Conservation (phyloP, 2,888 invertebrate species). For the Capitulum mitella region DNA sequence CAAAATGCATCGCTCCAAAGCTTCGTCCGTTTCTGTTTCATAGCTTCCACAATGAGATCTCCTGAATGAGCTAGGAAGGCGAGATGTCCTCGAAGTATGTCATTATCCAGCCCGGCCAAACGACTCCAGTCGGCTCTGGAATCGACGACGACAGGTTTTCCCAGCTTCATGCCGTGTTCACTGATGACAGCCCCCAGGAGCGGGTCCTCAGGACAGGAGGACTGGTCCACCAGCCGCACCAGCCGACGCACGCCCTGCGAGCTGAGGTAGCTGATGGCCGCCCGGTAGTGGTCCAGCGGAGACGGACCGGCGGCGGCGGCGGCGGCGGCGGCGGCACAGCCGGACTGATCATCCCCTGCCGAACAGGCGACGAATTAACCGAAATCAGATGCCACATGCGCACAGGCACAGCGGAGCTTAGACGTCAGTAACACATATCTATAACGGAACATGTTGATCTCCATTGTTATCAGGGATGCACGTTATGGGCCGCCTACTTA, state of each 20-base stretch:
- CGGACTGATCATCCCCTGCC: too few relatives aligned
- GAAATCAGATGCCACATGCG: too few relatives aligned
- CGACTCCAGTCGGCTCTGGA: neutral
- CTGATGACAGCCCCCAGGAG: neutral
- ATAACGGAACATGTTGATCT: too few relatives aligned
- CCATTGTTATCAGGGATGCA: too few relatives aligned
- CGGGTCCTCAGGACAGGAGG: neutral
- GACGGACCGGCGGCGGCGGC: neutral
- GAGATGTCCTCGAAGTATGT: neutral
- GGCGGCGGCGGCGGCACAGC: too few relatives aligned
- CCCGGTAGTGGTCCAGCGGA: neutral
- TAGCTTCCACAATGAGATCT: neutral
- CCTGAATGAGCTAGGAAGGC: neutral
- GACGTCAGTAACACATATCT: too few relatives aligned
- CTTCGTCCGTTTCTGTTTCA: neutral
- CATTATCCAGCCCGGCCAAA: neutral
- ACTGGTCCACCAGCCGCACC: neutral
- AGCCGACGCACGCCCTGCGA: neutral
- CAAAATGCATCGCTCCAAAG: neutral
- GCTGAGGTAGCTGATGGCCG: neutral
- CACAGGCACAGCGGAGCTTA: too few relatives aligned
- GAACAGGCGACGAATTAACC: too few relatives aligned
- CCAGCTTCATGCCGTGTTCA: neutral
- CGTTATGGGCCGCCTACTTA: too few relatives aligned
- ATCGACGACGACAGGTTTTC: too few relatives aligned